Evolutionary conservation across 2,113 vertebrate genomes (phyloP).

Genomic region (Semicossyphus pulcher): DNA sequence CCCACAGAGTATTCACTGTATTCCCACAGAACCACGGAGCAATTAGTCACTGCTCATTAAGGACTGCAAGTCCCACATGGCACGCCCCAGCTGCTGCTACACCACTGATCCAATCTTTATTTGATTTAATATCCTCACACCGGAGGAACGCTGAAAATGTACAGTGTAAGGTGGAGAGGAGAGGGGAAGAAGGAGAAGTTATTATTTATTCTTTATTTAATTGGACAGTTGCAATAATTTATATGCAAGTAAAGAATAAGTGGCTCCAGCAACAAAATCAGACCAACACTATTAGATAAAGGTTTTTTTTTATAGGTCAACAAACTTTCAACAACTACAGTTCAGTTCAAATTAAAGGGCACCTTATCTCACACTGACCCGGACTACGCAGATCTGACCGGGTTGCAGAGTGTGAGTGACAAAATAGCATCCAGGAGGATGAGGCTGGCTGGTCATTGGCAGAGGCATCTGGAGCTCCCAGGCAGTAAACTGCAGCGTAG

Average conservation of each 20-base stretch:
- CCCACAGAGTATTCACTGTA: constrained; percentile 45
- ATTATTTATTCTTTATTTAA: not conserved
- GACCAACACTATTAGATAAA: no score
- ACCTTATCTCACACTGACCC: no score
- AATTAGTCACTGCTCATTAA: constrained; percentile 77
- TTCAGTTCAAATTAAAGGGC: no score
- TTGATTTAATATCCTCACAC: constrained; percentile 61
- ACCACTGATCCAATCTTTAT: constrained; percentile 56
- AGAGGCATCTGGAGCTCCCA: no score
- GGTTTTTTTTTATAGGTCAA: no score
- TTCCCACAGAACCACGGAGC: constrained; percentile 47
- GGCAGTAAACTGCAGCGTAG: no score
- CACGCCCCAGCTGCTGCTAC: constrained; percentile 33
- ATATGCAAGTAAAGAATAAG: not conserved
- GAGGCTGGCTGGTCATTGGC: no score
- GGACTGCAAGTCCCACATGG: constrained; percentile 64
- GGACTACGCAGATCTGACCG: no score
- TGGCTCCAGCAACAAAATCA: not conserved
- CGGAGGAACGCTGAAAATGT: constrained; percentile 8
- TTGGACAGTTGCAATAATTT: not conserved
- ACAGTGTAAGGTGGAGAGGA: not conserved
- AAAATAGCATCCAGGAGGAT: no score
- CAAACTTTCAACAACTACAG: no score
- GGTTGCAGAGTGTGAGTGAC: no score
- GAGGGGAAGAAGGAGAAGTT: not conserved